phyloP scores from a whole-genome alignment of 1,140 invertebrate species.

The Drosophila insularis region DNA sequence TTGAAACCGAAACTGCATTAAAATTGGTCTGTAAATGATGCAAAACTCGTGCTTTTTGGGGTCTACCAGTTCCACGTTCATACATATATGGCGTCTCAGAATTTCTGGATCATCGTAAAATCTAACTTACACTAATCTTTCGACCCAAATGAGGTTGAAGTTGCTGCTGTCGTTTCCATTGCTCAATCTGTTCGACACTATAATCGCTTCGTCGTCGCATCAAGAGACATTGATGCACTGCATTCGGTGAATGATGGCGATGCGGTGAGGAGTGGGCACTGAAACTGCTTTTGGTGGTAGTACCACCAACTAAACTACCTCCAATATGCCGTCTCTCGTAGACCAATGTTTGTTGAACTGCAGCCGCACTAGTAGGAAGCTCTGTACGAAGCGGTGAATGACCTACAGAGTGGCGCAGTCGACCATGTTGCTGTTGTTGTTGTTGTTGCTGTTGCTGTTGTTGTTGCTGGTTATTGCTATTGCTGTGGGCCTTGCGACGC shows the following conservation, averaged over 20 bases:
- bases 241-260: conserved; percentile 53
- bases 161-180: conserved; percentile 70
- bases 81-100: too few species aligned
- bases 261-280: conserved; percentile 65
- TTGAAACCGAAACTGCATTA: background rate
- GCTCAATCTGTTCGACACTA: conserved; percentile 72
- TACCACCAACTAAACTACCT: background rate
- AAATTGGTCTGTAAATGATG: too few species aligned
- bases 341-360: conserved; percentile 64
- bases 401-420: conserved; percentile 49
- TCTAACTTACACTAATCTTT: conserved; percentile 69
- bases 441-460: conserved; percentile 40
- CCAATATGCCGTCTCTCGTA: conserved; percentile 59
- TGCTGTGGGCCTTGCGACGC: conserved; percentile 61
- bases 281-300: background rate
- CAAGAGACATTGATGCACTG: conserved; percentile 70
- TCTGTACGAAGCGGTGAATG: conserved; percentile 58
- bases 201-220: conserved; percentile 79
- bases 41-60: too few species aligned
- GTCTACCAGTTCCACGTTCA: too few species aligned
- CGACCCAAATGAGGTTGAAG: conserved; percentile 52
- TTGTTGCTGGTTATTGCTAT: conserved; percentile 35
- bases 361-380: conserved; percentile 27
- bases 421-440: conserved; percentile 25
- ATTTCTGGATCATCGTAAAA: background rate